Conservation (phyloP, 2,888 invertebrate genomes). For the Pristionchus maxplancki region DNA sequence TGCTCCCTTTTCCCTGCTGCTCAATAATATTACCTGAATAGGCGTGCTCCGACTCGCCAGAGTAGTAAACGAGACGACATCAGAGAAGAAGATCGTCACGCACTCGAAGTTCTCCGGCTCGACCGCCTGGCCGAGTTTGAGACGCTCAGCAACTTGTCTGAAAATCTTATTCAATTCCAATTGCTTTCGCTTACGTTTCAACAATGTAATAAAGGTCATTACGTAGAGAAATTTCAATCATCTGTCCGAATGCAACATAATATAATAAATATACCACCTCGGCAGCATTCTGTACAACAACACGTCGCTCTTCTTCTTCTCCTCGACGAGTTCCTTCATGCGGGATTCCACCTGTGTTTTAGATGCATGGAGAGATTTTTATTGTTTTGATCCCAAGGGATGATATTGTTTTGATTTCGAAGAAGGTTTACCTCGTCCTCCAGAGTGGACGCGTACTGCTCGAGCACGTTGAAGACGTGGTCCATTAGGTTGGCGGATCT, state of each 20-base stretch:
- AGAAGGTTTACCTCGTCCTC: slow-evolving; percentile 71
- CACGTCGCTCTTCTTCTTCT: slow-evolving; percentile 72
- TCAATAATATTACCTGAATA: slow-evolving; percentile 62
- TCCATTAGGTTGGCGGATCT: slow-evolving; percentile 68
- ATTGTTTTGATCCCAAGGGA: background rate
- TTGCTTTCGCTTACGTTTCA: too few relatives aligned
- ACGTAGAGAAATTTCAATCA: background rate
- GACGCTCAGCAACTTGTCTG: slow-evolving; percentile 71
- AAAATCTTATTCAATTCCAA: background rate
- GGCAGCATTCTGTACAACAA: slow-evolving; percentile 72
- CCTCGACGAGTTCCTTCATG: slow-evolving; percentile 71
- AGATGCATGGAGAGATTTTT: background rate
- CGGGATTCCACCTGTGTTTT: slow-evolving; percentile 54
- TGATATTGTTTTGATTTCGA: too few relatives aligned
- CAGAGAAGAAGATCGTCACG: slow-evolving; percentile 73
- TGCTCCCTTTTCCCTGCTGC: too few relatives aligned
- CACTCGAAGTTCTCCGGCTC: slow-evolving; percentile 71
- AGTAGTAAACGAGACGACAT: slow-evolving; percentile 71
- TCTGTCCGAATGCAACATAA: too few relatives aligned
- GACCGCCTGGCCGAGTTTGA: slow-evolving; percentile 70
- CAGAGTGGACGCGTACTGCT: slow-evolving; percentile 69
- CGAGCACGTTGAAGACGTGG: slow-evolving; percentile 71
- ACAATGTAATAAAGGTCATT: background rate
- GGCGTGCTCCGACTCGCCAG: slow-evolving; percentile 70
- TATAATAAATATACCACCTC: slow-evolving; percentile 62